A percentile compares a stretch with the other conserved stretches of the same genome.
phyloP scores from a whole-genome alignment of 2,888 invertebrate genomes.

The Macrophya alboannulata region DNA sequence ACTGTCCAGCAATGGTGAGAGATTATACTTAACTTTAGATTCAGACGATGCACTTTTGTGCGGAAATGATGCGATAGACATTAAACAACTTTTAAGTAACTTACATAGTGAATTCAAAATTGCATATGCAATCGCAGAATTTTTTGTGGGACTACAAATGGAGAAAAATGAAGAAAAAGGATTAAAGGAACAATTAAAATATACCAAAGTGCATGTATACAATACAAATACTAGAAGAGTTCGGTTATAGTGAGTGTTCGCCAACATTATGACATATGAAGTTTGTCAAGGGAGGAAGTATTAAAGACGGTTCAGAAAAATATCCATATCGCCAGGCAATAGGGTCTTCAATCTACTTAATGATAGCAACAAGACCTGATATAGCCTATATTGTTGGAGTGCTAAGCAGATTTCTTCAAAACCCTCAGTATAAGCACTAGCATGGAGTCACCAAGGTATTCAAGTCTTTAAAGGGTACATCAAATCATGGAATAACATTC shows the following conservation, averaged over 20 bases:
- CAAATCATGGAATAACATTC: slow-evolving; percentile 39
- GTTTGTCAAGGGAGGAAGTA: no score
- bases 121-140: slow-evolving; percentile 34
- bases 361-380: slow-evolving; percentile 54
- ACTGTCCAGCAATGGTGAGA: not conserved
- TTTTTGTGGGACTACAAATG: slow-evolving; percentile 64
- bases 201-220: no score
- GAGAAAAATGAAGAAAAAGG: no score
- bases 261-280: no score
- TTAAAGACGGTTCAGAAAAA: no score
- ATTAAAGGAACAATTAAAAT: no score
- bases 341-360: no score
- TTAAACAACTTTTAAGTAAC: not conserved
- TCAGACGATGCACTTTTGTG: slow-evolving; percentile 63
- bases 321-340: no score
- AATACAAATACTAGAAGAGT: no score
- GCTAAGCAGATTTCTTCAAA: slow-evolving; percentile 37
- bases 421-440: slow-evolving; percentile 27
- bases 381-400: slow-evolving; percentile 48
- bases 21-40: slow-evolving; percentile 57
- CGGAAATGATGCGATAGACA: slow-evolving; percentile 40
- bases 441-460: slow-evolving; percentile 35
- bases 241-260: no score
- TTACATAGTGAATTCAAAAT: slow-evolving; percentile 56
- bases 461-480: slow-evolving; percentile 42